Conservation (phyloP, 1,140 invertebrate species). For the Mya arenaria region DNA sequence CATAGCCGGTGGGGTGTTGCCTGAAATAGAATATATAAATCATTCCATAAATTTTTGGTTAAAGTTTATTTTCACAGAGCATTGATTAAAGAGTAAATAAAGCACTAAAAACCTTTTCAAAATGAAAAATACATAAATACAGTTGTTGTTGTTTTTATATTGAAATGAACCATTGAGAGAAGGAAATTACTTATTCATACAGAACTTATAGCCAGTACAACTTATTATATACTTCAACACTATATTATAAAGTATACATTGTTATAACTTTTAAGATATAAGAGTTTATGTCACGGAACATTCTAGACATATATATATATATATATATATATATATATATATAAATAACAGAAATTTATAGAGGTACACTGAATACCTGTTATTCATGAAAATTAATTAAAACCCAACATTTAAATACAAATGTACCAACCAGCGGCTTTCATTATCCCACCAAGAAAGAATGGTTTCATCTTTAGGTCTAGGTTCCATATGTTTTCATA, state of each 20-base stretch:
- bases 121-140: neutral
- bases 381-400: neutral
- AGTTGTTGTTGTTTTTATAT: neutral
- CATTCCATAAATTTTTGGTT: neutral
- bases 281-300: neutral
- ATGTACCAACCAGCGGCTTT: constrained; percentile 70
- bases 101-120: neutral
- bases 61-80: neutral
- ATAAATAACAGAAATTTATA: neutral
- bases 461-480: constrained; percentile 80
- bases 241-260: constrained; percentile 38
- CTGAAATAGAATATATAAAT: constrained; percentile 64
- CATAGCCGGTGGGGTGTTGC: constrained; percentile 78
- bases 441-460: constrained; percentile 80
- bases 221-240: too few species aligned
- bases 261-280: neutral
- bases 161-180: neutral
- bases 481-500: constrained; percentile 80
- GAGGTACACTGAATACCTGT: neutral
- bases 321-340: neutral
- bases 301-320: neutral
- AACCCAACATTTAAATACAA: neutral
- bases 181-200: neutral
- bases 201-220: too few species aligned
- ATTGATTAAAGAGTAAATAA: neutral